A percentile compares a stretch with the other conserved stretches of the same genome.
Conservation (phyloP, 2,113 vertebrate species). For the Syngnathus floridae region DNA sequence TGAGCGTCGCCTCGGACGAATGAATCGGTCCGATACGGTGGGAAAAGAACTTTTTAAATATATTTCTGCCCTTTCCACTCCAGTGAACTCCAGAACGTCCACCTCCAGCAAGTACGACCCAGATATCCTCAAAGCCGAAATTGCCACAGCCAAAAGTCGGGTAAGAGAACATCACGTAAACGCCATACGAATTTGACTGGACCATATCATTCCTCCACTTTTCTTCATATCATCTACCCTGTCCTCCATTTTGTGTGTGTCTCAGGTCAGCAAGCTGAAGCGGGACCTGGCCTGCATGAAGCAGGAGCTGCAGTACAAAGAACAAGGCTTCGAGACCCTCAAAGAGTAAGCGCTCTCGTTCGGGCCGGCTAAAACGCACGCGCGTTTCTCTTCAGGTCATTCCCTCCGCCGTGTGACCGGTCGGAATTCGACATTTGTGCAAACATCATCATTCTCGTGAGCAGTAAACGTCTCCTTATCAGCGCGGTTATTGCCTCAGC, state of each 20-base stretch:
- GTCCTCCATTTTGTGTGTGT: neutral
- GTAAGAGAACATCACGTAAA: slow-evolving; percentile 64
- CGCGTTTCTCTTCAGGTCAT: neutral
- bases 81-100: slow-evolving; percentile 92
- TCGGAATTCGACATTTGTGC: neutral
- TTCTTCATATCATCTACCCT: neutral
- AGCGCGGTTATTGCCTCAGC: slow-evolving; percentile 8
- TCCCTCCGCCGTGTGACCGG: neutral
- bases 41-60: neutral
- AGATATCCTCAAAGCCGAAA: slow-evolving; percentile 97
- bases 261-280: slow-evolving; percentile 93
- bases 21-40: neutral
- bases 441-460: neutral
- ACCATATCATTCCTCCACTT: too few relatives aligned
- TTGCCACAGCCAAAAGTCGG: slow-evolving; percentile 92
- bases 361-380: neutral
- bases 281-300: slow-evolving; percentile 90
- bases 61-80: slow-evolving; percentile 23
- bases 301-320: slow-evolving; percentile 92
- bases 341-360: slow-evolving; percentile 75
- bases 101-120: slow-evolving; percentile 97
- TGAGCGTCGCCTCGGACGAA: slow-evolving; percentile 62
- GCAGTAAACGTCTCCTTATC: slow-evolving; percentile 30
- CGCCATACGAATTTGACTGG: too few relatives aligned
- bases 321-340: slow-evolving; percentile 89